Evolutionary conservation across 2,888 invertebrate genomes (phyloP), one percentile per base, ranked within the genome.

Genomic region (Amphimallon solstitiale): DNA sequence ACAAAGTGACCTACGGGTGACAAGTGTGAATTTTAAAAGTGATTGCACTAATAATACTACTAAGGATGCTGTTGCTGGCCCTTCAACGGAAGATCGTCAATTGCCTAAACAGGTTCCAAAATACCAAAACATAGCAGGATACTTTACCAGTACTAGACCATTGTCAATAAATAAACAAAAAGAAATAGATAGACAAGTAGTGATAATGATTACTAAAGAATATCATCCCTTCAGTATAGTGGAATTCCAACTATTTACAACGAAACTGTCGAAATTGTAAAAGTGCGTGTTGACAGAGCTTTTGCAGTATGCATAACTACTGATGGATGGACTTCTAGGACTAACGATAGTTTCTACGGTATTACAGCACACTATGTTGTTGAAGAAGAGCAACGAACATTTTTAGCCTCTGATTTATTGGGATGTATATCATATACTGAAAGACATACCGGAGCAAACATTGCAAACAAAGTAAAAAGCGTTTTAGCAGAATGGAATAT

Each of bases 171-270:
- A 56, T 17, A 69, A 67, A 69, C 63, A 65, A n/a, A n/a, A n/a
- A n/a, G n/a, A n/a, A n/a, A n/a, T n/a, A n/a, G n/a, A n/a, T n/a
- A n/a, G n/a, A n/a, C n/a, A n/a, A n/a, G n/a, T n/a, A n/a, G n/a
- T n/a, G n/a, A n/a, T n/a, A n/a, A n/a, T n/a, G n/a, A n/a, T 77
- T 40, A 72, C 70, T 4, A 65, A 66, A 49, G 76, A 78, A 66
- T 75, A 74, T 68, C 76, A 78, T 60, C 76, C 78, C 21, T 75
- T 77, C 60, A 71, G 68, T 52, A 72, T 78, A 34, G 78, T 78
- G 65, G 56, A 48, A 67, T 76, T 54, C 75, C 74, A 35, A 54
- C 65, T 43, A 52, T 65, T 48, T 70, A 69, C 62, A 66, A 68
- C 56, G 63, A 60, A 63, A 40, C 61, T 15, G 49, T 61, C 37